Evolutionary conservation across 2,797 vertebrate genomes (phyloP).

Genomic region (Bradypus variegatus): DNA sequence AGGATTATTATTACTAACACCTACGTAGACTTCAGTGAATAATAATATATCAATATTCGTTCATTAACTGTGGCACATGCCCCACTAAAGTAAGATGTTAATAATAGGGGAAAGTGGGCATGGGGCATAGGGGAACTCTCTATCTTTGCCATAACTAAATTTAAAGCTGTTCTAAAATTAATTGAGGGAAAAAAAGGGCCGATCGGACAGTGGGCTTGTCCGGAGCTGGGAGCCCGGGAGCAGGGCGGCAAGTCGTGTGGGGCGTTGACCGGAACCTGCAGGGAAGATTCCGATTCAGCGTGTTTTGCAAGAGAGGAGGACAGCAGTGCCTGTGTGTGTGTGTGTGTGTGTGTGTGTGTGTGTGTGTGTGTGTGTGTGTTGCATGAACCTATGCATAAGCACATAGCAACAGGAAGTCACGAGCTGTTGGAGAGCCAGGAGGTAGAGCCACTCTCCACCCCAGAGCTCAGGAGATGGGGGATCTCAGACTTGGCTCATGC

Average conservation of each 20-base stretch:
- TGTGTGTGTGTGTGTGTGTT: too few species aligned
- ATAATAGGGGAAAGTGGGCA: fast-evolving
- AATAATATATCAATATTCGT: fast-evolving
- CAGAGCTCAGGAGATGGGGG: fast-evolving
- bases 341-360: fast-evolving
- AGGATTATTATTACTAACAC: neutral
- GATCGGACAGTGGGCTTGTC: neutral
- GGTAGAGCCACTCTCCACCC: too few species aligned
- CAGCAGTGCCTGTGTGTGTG: fast-evolving
- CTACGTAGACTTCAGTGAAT: neutral
- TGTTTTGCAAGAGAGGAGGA: neutral
- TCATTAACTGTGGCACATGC: neutral
- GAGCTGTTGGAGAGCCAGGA: fast-evolving
- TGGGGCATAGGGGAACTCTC: neutral
- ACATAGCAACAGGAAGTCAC: neutral
- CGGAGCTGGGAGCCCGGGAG: neutral
- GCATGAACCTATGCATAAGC: too few species aligned
- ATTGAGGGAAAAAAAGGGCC: neutral
- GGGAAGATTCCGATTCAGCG: too few species aligned
- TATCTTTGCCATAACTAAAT: neutral
- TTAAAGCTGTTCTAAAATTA: neutral
- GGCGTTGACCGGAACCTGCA: neutral
- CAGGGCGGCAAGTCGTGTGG: neutral
- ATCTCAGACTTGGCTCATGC: neutral
- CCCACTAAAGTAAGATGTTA: neutral